A percentile compares a stretch with the other conserved stretches of the same genome.
phyloP scores from a whole-genome alignment of 2,797 vertebrate genomes.

The Catamblyrhynchus diadema region DNA sequence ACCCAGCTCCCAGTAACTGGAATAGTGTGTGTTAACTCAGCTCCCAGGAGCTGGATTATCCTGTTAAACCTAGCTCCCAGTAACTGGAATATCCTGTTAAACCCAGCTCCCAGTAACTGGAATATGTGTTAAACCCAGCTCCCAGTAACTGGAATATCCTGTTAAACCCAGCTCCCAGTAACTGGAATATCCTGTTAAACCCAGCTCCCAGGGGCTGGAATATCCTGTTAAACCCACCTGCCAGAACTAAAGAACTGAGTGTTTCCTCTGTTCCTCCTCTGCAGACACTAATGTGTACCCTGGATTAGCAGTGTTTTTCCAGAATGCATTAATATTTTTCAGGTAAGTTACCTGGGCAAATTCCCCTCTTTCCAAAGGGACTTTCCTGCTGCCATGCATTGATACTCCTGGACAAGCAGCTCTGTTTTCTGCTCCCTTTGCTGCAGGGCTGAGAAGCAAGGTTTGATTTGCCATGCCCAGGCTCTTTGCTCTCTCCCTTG shows the following conservation, averaged over 20 bases:
- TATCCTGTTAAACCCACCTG: not conserved
- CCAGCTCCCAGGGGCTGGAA: no score
- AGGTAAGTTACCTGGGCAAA: conserved; percentile 73
- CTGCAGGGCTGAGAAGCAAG: not conserved
- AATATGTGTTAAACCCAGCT: not conserved
- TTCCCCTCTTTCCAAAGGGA: not conserved
- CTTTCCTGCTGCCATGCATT: not conserved
- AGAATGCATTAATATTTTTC: conserved; percentile 93
- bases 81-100: not conserved
- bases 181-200: not conserved
- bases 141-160: no score
- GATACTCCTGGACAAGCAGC: not conserved
- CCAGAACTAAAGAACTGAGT: not conserved
- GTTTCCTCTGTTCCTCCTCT: conserved; percentile 18
- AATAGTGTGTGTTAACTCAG: not conserved
- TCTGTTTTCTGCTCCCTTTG: not conserved
- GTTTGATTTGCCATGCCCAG: not conserved
- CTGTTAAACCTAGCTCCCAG: not conserved
- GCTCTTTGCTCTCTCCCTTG: not conserved
- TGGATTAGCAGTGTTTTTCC: conserved; percentile 91
- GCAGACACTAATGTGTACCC: conserved; percentile 85
- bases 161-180: not conserved
- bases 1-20: not conserved
- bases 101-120: not conserved
- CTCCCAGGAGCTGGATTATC: not conserved